Evolutionary conservation across 2,797 vertebrate genomes (phyloP).

Genomic region (Remorina albescens): DNA sequence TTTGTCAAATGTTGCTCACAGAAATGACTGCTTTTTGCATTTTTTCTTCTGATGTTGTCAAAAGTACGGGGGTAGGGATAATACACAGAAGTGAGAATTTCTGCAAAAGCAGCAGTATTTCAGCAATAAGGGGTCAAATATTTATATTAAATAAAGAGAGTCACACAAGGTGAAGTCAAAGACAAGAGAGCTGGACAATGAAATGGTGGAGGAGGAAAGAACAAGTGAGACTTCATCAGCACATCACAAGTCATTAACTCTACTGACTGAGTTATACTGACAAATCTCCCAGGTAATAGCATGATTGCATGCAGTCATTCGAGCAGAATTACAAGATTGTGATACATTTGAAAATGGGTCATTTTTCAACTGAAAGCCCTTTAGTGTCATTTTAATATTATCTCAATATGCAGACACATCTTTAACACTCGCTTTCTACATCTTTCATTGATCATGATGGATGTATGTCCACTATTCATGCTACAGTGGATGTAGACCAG

Average conservation of each 20-base stretch:
- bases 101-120: background rate
- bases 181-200: constrained; percentile 7
- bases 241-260: constrained; percentile 60
- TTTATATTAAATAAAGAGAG: constrained; percentile 10
- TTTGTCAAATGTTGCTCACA: constrained; percentile 56
- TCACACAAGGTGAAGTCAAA: constrained; percentile 2
- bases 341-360: constrained; percentile 60
- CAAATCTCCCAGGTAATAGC: constrained; percentile 62
- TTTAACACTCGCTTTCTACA: constrained; percentile 35
- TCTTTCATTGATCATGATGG: constrained; percentile 53
- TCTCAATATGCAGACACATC: constrained; percentile 32
- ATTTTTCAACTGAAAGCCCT: constrained; percentile 68
- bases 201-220: background rate
- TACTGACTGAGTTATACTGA: constrained; percentile 44
- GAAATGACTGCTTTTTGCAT: constrained; percentile 54
- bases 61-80: constrained; percentile 2
- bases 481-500: constrained; percentile 9
- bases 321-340: constrained; percentile 52
- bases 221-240: constrained; percentile 12
- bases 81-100: constrained; percentile 16
- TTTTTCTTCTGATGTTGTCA: constrained; percentile 23
- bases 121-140: constrained; percentile 1
- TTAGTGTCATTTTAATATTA: constrained; percentile 63
- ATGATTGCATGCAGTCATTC: constrained; percentile 47
- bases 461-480: constrained; percentile 47